These are phyloP conservation scores for Leiothrix lutea DNA, from an alignment of 2,113 vertebrate species.

Conservation along the genomic window DNA sequence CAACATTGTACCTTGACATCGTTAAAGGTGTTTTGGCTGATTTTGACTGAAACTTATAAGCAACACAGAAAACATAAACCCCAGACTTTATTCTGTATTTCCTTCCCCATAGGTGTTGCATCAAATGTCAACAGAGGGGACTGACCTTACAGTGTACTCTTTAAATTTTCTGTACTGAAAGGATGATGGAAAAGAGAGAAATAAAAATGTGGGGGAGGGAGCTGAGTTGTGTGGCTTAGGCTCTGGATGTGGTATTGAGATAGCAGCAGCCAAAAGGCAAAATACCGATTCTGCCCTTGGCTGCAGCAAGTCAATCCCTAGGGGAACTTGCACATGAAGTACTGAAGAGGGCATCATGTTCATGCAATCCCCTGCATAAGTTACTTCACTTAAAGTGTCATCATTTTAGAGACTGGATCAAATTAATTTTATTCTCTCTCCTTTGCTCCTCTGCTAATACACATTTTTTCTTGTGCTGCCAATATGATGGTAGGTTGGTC, in stretches of 20 bases:
- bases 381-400: not conserved
- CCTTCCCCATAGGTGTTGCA: not conserved
- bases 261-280: not conserved
- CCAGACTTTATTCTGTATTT: not conserved
- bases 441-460: not conserved
- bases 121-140: not conserved
- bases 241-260: not conserved
- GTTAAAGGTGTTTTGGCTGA: not conserved
- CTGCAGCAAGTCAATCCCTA: not conserved
- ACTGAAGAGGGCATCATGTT: not conserved
- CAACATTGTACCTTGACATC: not conserved
- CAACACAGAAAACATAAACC: not conserved
- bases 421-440: not conserved
- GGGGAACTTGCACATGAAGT: not conserved
- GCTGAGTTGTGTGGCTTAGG: not conserved
- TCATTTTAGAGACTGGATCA: not conserved
- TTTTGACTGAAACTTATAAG: not conserved
- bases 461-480: not conserved
- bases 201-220: not conserved
- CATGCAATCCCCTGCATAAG: not conserved
- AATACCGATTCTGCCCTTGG: not conserved
- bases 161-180: not conserved
- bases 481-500: not conserved
- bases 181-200: not conserved
- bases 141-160: not conserved